phyloP scores from a whole-genome alignment of 2,113 vertebrate genomes.

The Aegotheles bennettii region DNA sequence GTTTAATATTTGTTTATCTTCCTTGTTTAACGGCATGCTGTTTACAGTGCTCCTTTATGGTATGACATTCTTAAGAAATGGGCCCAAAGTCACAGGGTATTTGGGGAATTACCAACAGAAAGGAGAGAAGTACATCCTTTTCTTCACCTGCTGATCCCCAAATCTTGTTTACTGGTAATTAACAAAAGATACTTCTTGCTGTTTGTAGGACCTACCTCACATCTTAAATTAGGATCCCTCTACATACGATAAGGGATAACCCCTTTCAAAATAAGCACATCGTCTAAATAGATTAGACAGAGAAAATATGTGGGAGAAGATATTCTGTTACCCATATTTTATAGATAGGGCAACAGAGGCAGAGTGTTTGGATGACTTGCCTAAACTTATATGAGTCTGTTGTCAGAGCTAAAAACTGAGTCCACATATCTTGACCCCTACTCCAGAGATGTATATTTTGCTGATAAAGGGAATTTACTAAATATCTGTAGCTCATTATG shows the following conservation, averaged over 20 bases:
- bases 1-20: not conserved
- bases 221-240: not conserved
- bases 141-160: not conserved
- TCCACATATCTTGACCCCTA: not conserved
- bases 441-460: not conserved
- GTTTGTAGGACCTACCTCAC: not conserved
- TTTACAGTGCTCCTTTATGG: not conserved
- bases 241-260: not conserved
- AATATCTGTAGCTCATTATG: not conserved
- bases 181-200: not conserved
- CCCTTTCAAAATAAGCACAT: not conserved
- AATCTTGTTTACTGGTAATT: not conserved
- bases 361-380: not conserved
- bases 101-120: not conserved
- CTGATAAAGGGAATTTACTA: not conserved
- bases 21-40: not conserved
- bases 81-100: not conserved
- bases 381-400: not conserved
- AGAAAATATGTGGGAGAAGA: not conserved
- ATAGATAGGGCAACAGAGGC: not conserved
- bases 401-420: not conserved
- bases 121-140: not conserved
- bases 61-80: not conserved
- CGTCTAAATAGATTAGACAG: not conserved
- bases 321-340: not conserved